A percentile compares a stretch with the other conserved stretches of the same genome.
phyloP scores from a whole-genome alignment of 1,140 invertebrate genomes.

The Luehdorfia chinensis region DNA sequence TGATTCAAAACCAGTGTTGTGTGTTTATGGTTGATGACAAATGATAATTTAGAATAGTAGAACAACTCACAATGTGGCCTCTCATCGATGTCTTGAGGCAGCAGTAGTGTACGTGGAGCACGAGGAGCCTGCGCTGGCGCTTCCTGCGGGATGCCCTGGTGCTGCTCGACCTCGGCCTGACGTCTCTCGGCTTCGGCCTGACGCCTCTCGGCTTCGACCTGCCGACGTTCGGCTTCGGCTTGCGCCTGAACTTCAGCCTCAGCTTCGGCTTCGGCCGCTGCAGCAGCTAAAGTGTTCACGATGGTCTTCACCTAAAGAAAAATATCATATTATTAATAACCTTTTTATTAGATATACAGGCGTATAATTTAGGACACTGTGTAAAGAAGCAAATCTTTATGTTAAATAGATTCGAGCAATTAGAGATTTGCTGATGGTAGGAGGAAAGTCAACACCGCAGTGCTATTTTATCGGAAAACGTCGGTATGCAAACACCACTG shows the following conservation, averaged over 20 bases:
- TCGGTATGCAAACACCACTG: no score
- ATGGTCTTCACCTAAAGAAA: slow-evolving; percentile 62
- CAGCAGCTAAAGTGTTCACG: slow-evolving; percentile 60
- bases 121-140: slow-evolving; percentile 37
- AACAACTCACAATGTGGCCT: slow-evolving; percentile 67
- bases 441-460: no score
- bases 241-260: slow-evolving; percentile 43
- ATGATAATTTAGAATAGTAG: no score
- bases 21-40: no score
- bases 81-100: slow-evolving; percentile 62
- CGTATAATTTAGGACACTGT: no score
- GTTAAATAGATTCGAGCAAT: no score
- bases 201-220: slow-evolving; percentile 21
- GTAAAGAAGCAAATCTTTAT: no score
- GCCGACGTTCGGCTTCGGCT: slow-evolving; percentile 27
- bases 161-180: slow-evolving; percentile 21
- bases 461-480: no score
- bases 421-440: no score
- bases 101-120: slow-evolving; percentile 53
- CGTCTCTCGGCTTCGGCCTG: slow-evolving; percentile 22
- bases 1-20: no score
- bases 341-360: no score
- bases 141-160: slow-evolving; percentile 18
- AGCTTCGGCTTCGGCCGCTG: slow-evolving; percentile 40
- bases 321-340: no score